Evolutionary conservation across 2,797 vertebrate species (phyloP).

Genomic region (Poecilia picta): DNA sequence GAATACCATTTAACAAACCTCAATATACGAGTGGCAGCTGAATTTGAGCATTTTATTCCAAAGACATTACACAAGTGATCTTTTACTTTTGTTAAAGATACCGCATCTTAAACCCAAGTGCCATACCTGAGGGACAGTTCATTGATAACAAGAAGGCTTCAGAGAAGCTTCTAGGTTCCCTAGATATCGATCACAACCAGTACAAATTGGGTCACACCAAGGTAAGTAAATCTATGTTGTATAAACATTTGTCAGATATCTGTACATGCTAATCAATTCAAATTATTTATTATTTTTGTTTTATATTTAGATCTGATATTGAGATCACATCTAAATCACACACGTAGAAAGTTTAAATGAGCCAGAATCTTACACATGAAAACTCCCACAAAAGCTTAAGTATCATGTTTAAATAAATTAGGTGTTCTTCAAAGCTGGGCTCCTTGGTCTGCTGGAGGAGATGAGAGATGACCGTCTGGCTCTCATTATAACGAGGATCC

Average conservation of each 20-base stretch:
- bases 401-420: slow-evolving; percentile 3
- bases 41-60: neutral
- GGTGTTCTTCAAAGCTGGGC: slow-evolving; percentile 92
- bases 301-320: neutral
- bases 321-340: neutral
- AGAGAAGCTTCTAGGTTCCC: slow-evolving; percentile 84
- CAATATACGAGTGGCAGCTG: neutral
- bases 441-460: slow-evolving; percentile 89
- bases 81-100: slow-evolving; percentile 74
- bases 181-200: slow-evolving; percentile 87
- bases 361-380: neutral
- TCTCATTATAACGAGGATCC: slow-evolving; percentile 87
- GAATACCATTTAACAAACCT: neutral
- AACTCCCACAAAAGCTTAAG: neutral
- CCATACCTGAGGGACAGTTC: slow-evolving; percentile 88
- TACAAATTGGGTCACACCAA: slow-evolving; percentile 87
- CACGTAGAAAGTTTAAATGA: too few species aligned
- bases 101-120: slow-evolving; percentile 85
- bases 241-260: neutral
- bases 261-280: neutral
- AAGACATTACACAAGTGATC: neutral
- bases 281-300: neutral
- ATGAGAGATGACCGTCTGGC: slow-evolving; percentile 89
- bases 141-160: slow-evolving; percentile 87
- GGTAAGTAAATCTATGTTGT: slow-evolving; percentile 52